Conservation (phyloP, 1,140 invertebrate genomes). For the Atta cephalotes region DNA sequence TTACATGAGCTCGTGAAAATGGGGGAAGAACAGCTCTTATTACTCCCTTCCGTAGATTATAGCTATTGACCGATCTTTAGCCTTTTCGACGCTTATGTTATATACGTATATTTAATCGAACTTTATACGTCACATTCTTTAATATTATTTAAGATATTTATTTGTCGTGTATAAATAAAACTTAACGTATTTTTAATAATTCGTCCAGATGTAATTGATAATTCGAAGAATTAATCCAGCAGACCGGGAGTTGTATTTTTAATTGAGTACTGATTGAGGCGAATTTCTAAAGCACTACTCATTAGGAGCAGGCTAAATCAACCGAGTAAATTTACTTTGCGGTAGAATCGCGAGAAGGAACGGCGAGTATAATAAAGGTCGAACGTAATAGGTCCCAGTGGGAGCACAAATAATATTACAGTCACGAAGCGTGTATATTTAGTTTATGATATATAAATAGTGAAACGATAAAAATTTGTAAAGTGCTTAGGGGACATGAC, state of each 20-base stretch:
- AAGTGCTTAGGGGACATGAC: constrained; percentile 7
- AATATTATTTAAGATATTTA: not conserved
- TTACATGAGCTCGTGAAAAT: constrained; percentile 18
- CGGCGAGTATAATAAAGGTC: constrained; percentile 38
- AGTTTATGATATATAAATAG: constrained; percentile 25
- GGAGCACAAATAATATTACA: constrained; percentile 31
- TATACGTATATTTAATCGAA: not conserved
- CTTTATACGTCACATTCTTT: not conserved
- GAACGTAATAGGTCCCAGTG: constrained; percentile 31
- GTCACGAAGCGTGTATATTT: constrained; percentile 29
- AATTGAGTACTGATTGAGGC: constrained; percentile 21
- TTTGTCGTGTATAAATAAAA: not conserved
- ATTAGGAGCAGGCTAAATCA: constrained; percentile 28
- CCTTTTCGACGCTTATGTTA: not conserved
- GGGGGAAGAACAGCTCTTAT: not conserved
- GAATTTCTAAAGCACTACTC: constrained; percentile 15
- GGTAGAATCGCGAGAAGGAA: constrained; percentile 30
- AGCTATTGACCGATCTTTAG: not conserved
- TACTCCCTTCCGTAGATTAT: not conserved
- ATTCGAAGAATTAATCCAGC: constrained; percentile 8
- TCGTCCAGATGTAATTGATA: not conserved
- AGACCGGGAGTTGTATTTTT: not conserved
- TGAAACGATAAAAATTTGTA: constrained; percentile 39
- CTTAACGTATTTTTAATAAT: not conserved
- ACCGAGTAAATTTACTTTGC: constrained; percentile 32